These are phyloP conservation scores for Betta splendens DNA, from an alignment of 2,797 vertebrate genomes.

Conservation along the genomic window DNA sequence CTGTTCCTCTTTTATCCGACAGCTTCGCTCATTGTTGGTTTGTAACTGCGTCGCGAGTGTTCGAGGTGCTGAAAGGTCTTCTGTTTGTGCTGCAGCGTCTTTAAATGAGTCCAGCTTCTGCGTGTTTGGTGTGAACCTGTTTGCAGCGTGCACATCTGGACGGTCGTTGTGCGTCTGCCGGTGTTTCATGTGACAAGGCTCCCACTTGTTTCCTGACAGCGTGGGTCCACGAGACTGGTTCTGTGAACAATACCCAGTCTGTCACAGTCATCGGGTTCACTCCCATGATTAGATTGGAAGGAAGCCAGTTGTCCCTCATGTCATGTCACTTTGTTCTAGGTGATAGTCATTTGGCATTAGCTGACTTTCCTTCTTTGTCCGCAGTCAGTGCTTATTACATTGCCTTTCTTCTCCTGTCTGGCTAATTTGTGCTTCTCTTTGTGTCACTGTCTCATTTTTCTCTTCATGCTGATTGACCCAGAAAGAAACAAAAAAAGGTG, in stretches of 20 bases:
- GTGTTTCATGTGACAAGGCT: conserved; percentile 1
- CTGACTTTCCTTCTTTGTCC: conserved; percentile 47
- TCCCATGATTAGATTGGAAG: conserved; percentile 48
- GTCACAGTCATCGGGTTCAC: conserved; percentile 45
- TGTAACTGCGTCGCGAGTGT: not conserved
- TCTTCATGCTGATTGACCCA: conserved; percentile 10
- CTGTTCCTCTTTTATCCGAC: not conserved
- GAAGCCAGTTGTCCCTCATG: conserved; percentile 52
- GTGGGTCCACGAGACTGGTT: conserved; percentile 22
- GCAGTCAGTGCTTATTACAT: conserved; percentile 37
- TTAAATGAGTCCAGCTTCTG: not conserved
- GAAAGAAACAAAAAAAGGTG: conserved; percentile 20
- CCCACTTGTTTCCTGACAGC: conserved; percentile 31
- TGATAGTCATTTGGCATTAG: conserved; percentile 44
- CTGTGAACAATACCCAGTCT: conserved; percentile 49
- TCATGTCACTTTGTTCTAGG: conserved; percentile 56
- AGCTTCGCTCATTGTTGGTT: not conserved
- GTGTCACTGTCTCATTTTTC: conserved; percentile 36
- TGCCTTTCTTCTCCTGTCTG: conserved; percentile 48
- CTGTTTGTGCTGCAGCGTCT: not conserved
- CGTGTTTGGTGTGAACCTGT: not conserved
- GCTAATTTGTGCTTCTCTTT: conserved; percentile 53
- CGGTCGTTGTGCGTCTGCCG: conserved; percentile 3
- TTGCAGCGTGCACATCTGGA: conserved; percentile 3
- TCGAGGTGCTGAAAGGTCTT: not conserved